Conservation (phyloP, 1,140 invertebrate genomes). For the Orchestia grillus region DNA sequence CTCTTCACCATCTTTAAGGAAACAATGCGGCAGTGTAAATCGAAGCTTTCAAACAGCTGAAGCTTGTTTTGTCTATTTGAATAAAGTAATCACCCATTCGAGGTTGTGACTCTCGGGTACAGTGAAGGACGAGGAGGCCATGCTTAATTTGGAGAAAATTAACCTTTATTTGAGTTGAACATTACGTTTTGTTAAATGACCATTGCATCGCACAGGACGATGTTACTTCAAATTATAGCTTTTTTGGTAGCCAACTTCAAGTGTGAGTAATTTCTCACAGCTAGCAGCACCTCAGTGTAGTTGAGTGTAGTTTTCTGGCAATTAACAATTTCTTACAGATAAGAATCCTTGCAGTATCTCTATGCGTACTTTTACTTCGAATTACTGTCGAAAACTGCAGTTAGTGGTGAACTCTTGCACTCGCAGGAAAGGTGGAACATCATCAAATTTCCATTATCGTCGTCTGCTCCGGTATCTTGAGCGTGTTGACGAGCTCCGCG, state of each 20-base stretch:
- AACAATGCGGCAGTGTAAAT: not conserved
- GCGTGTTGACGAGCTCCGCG: not conserved
- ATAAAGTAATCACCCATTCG: not conserved
- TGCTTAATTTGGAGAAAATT: not conserved
- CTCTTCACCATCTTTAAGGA: not conserved
- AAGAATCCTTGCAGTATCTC: not conserved
- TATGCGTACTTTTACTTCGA: not conserved
- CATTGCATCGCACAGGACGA: not conserved
- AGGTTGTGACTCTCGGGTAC: not conserved
- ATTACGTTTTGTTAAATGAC: not conserved
- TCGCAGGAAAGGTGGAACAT: not conserved
- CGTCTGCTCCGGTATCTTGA: not conserved
- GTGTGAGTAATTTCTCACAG: not conserved
- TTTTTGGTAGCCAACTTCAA: not conserved
- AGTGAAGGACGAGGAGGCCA: not conserved
- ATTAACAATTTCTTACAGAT: not conserved
- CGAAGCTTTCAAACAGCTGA: not conserved
- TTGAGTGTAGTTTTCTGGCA: not conserved
- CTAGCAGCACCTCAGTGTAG: not conserved
- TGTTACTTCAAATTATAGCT: not conserved
- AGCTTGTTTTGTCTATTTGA: not conserved
- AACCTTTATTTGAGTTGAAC: not conserved
- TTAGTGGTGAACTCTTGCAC: not conserved
- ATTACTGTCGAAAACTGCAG: not conserved
- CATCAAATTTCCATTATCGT: not conserved